A percentile compares a stretch with the other conserved stretches of the same genome.
Evolutionary conservation across 2,113 vertebrate genomes (phyloP).

Genomic region (Pseudorectes ferrugineus): DNA sequence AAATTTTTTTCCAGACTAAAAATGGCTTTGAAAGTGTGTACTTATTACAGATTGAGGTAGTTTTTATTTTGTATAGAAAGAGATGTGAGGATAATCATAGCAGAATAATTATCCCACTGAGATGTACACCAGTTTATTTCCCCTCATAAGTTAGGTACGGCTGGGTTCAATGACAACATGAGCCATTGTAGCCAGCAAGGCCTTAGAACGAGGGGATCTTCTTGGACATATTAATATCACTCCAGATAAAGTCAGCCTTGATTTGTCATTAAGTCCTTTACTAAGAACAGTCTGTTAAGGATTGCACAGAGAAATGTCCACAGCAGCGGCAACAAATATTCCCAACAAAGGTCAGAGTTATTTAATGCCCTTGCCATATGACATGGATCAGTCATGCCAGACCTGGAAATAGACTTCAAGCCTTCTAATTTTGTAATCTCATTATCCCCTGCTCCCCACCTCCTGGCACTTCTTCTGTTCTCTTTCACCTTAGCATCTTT

Average conservation of each 20-base stretch:
- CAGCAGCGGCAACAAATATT: background rate
- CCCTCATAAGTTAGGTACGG: background rate
- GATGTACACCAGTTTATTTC: background rate
- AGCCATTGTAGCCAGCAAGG: background rate
- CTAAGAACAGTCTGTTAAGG: background rate
- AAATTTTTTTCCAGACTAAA: background rate
- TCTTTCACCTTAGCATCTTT: background rate
- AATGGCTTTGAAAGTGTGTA: background rate
- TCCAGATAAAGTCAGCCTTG: background rate
- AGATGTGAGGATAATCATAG: background rate
- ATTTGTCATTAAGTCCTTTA: background rate
- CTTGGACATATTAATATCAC: background rate
- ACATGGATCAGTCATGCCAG: background rate
- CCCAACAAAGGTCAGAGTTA: background rate
- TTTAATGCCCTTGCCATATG: background rate
- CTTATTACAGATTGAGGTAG: background rate
- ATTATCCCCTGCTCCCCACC: background rate
- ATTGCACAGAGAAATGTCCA: background rate
- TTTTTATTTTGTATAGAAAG: background rate
- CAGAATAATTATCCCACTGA: background rate
- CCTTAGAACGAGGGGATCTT: background rate
- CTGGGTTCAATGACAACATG: background rate
- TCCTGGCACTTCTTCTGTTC: background rate
- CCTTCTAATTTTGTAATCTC: conserved; percentile 5
- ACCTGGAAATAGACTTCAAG: conserved; percentile 28